Evolutionary conservation across 2,113 vertebrate genomes (phyloP).

Genomic region (Heterotilapia buettikoferi): DNA sequence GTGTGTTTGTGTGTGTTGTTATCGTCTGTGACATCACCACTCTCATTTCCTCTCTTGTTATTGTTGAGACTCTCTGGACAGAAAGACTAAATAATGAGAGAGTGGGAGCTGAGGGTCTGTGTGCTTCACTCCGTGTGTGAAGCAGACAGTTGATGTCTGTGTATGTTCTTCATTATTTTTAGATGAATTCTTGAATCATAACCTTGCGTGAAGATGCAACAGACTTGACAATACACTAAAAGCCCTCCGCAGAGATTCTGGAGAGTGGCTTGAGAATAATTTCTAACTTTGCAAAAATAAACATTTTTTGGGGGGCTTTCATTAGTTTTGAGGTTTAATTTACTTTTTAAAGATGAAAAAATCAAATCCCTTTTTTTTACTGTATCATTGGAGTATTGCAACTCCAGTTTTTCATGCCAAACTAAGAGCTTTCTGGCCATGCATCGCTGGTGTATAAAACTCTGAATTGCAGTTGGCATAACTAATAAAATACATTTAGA

Average conservation of each 20-base stretch:
- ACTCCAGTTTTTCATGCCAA: background rate
- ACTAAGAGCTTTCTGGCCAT: background rate
- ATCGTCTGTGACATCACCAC: slow-evolving; percentile 58
- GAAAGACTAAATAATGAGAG: slow-evolving; percentile 60
- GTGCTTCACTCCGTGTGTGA: background rate
- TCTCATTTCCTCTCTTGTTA: slow-evolving; percentile 63
- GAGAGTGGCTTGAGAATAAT: background rate
- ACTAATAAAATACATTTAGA: background rate
- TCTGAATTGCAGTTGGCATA: background rate
- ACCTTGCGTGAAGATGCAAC: background rate
- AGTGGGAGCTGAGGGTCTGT: slow-evolving; percentile 8
- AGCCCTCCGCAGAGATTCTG: background rate
- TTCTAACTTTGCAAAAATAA: background rate
- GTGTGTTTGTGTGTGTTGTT: slow-evolving; percentile 20
- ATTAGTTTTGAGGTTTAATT: background rate
- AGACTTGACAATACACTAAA: background rate
- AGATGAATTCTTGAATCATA: slow-evolving; percentile 5
- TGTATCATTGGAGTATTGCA: background rate
- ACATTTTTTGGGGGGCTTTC: rapidly evolving
- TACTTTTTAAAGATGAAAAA: background rate
- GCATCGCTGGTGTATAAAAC: background rate
- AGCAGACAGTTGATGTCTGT: background rate
- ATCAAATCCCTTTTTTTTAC: background rate
- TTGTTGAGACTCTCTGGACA: slow-evolving; percentile 42
- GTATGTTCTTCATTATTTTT: background rate